Percentiles rank a stretch among this genome's conserved stretches.
phyloP scores from a whole-genome alignment of 2,113 vertebrate species.

The Excalfactoria chinensis region DNA sequence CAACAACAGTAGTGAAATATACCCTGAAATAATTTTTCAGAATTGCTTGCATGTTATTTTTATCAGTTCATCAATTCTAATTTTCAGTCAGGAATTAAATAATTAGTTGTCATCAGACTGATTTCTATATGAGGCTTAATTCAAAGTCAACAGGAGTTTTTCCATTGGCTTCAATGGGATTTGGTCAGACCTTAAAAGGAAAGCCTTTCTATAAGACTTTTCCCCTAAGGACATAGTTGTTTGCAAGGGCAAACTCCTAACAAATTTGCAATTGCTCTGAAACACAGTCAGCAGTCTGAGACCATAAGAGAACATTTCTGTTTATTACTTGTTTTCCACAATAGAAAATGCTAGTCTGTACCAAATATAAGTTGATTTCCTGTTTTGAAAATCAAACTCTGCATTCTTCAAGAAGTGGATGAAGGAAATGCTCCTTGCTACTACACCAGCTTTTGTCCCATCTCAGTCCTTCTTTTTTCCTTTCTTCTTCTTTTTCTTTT shows the following conservation, averaged over 20 bases:
- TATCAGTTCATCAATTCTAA: neutral
- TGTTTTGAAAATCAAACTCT: neutral
- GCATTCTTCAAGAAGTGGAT: neutral
- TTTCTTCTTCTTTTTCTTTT: no score
- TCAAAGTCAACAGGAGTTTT: neutral
- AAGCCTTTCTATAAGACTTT: neutral
- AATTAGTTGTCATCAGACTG: neutral
- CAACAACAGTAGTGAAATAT: neutral
- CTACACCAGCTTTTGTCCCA: neutral
- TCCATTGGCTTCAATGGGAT: neutral
- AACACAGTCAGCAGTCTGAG: neutral
- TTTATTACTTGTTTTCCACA: neutral
- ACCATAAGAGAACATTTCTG: neutral
- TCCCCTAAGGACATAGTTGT: neutral
- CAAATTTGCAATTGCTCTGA: neutral
- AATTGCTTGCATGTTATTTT: conserved; percentile 7
- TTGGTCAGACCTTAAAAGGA: conserved; percentile 34
- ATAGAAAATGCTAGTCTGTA: neutral
- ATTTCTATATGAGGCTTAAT: neutral
- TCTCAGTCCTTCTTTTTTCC: neutral
- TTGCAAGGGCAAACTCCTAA: neutral
- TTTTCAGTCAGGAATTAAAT: conserved; percentile 16
- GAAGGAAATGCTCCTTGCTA: neutral
- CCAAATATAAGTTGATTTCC: conserved; percentile 14
- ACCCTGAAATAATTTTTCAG: neutral